Conservation (phyloP, 2,888 invertebrate genomes). For the Acanthosepion lycidas region DNA sequence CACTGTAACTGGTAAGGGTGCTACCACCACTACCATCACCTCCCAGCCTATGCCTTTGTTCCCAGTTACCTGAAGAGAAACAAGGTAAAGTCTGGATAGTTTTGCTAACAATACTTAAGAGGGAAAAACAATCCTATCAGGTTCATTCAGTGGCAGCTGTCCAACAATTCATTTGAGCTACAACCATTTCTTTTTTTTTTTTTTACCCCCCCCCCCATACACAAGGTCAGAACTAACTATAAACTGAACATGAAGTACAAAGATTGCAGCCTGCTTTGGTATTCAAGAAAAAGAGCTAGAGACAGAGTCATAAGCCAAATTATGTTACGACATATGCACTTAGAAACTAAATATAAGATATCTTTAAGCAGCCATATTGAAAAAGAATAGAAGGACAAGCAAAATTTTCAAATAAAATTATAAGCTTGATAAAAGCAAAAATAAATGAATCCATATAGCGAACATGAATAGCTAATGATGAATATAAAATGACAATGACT, state of each 20-base stretch:
- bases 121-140: not conserved
- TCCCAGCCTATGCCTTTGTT: not conserved
- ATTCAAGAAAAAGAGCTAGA: not conserved
- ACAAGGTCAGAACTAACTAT: constrained; percentile 16
- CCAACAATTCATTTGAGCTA: constrained; percentile 1
- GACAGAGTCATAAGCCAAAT: not conserved
- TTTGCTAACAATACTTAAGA: not conserved
- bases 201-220: not conserved
- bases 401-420: too few relatives aligned
- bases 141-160: not conserved
- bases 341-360: not conserved
- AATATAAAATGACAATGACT: too few relatives aligned
- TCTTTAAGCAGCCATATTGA: too few relatives aligned
- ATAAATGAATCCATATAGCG: too few relatives aligned
- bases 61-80: not conserved
- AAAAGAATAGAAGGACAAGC: too few relatives aligned
- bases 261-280: not conserved
- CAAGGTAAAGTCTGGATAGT: not conserved
- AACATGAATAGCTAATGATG: too few relatives aligned
- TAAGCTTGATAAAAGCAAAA: too few relatives aligned
- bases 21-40: not conserved
- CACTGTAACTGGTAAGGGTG: not conserved
- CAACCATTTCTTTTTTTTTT: not conserved
- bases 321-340: not conserved
- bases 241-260: not conserved